These are phyloP conservation scores for Beris morrisii DNA, from an alignment of 2,888 invertebrate species.

Conservation along the genomic window DNA sequence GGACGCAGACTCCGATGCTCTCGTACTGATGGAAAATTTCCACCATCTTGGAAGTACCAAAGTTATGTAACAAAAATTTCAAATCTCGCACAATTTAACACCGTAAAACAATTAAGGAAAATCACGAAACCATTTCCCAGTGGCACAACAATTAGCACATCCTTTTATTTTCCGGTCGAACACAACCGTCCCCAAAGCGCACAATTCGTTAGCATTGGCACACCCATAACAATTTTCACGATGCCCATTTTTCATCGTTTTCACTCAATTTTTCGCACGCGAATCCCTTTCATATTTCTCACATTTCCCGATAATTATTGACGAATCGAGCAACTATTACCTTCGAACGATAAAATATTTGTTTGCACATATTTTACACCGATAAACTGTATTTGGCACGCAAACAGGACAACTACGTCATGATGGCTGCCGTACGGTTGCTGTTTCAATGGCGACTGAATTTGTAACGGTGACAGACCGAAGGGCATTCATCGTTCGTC, in stretches of 20 bases:
- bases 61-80: slow-evolving; percentile 21
- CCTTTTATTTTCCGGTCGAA: neutral
- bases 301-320: slow-evolving; percentile 26
- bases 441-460: slow-evolving; percentile 25
- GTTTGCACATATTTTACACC: slow-evolving; percentile 35
- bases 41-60: slow-evolving; percentile 37
- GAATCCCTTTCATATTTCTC: slow-evolving; percentile 16
- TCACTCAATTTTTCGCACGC: slow-evolving; percentile 9
- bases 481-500: slow-evolving; percentile 2
- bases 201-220: slow-evolving; percentile 20
- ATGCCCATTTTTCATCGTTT: slow-evolving; percentile 21
- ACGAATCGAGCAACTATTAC: slow-evolving; percentile 34
- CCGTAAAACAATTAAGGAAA: neutral
- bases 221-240: slow-evolving; percentile 27
- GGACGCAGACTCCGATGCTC: slow-evolving; percentile 38
- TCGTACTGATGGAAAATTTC: slow-evolving; percentile 26
- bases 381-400: slow-evolving; percentile 34
- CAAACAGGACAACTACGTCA: slow-evolving; percentile 34
- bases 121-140: slow-evolving; percentile 10
- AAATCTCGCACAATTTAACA: neutral
- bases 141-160: neutral
- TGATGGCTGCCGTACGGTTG: slow-evolving; percentile 29
- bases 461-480: slow-evolving; percentile 13
- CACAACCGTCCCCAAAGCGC: neutral
- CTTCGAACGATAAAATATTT: slow-evolving; percentile 36